Conservation (phyloP, 2,113 vertebrate species). For the Delphinapterus leucas region DNA sequence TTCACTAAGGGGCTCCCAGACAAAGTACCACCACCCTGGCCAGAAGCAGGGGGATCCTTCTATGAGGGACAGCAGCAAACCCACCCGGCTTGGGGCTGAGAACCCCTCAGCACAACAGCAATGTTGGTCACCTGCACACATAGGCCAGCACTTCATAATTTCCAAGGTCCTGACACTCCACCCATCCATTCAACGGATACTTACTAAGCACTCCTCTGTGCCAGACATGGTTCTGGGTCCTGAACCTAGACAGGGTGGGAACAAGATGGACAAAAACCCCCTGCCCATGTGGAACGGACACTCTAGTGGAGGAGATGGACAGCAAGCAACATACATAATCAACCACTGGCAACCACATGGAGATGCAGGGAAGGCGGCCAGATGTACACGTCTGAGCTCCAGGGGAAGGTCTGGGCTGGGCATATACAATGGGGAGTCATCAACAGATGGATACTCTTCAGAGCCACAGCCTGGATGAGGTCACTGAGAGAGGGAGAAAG, state of each 20-base stretch:
- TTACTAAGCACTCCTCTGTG: background rate
- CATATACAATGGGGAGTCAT: background rate
- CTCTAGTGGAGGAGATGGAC: background rate
- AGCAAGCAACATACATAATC: fast-evolving
- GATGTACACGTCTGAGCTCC: background rate
- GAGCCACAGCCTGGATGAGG: background rate
- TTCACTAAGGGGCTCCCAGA: background rate
- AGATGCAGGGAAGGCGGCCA: no score
- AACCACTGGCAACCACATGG: background rate
- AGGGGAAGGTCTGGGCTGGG: background rate
- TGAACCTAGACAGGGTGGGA: no score
- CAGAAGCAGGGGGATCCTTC: background rate
- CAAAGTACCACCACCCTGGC: background rate
- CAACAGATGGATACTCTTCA: background rate
- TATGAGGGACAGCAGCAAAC: background rate
- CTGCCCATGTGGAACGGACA: background rate
- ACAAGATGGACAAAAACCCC: background rate
- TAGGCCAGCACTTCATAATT: background rate
- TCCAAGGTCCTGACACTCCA: background rate
- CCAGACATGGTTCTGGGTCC: background rate
- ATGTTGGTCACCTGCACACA: background rate
- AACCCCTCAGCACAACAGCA: background rate
- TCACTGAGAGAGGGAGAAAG: background rate
- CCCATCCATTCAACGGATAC: background rate
- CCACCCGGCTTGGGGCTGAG: background rate